A percentile compares a stretch with the other conserved stretches of the same genome.
These are phyloP conservation scores for Lasioglossum leucozonium DNA, from an alignment of 2,888 invertebrate species.

Conservation along the genomic window DNA sequence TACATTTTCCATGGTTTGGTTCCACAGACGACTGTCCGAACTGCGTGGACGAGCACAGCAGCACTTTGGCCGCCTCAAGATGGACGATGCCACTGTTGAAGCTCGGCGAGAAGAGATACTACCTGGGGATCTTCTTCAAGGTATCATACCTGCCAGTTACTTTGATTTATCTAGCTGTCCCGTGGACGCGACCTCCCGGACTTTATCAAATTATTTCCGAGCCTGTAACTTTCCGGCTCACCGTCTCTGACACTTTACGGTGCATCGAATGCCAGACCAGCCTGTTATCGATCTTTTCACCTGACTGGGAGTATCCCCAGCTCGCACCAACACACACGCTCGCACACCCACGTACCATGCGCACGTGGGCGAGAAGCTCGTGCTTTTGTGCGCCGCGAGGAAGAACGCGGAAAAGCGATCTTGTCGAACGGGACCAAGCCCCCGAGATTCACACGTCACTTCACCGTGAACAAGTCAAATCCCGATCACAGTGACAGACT, in stretches of 20 bases:
- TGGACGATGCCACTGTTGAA: conserved; percentile 97
- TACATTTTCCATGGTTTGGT: conserved; percentile 40
- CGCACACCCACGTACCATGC: background rate
- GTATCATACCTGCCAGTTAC: conserved; percentile 85
- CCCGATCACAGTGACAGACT: background rate
- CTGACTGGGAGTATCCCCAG: conserved; percentile 25
- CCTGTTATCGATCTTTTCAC: conserved; percentile 57
- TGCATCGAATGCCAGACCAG: conserved; percentile 65
- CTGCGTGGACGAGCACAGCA: conserved; percentile 90
- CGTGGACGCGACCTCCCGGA: conserved; percentile 54
- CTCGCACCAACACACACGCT: background rate
- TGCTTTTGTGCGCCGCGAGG: conserved; percentile 18
- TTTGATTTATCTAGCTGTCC: conserved; percentile 61
- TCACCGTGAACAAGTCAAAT: conserved; percentile 3
- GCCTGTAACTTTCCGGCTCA: conserved; percentile 62
- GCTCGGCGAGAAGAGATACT: conserved; percentile 95
- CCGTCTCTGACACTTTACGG: conserved; percentile 60
- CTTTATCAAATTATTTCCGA: conserved; percentile 71
- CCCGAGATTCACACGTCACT: conserved; percentile 2
- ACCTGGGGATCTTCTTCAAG: conserved; percentile 97
- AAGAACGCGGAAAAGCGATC: conserved; percentile 28
- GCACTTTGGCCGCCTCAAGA: conserved; percentile 88
- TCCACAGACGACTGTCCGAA: conserved; percentile 90
- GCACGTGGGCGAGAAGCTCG: background rate
- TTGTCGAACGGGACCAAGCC: conserved; percentile 4